Evolutionary conservation across 2,888 invertebrate species (phyloP).

Genomic region (Agonopterix alstromeriana): DNA sequence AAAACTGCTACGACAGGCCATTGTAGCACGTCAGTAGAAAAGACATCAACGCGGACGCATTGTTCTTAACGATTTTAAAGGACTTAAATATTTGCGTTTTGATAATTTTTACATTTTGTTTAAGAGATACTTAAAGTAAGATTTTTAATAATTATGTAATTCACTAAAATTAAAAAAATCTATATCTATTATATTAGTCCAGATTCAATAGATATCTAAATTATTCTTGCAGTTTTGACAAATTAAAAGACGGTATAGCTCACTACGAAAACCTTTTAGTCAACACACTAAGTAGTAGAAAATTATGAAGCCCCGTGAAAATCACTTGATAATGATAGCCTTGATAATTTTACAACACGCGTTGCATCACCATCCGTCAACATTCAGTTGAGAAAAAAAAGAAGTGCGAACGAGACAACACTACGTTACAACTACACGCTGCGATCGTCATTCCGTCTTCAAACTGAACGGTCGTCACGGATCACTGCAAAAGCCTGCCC

Average conservation of each 20-base stretch:
- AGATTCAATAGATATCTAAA: too few relatives aligned
- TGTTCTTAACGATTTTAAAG: background rate
- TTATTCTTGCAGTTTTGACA: too few relatives aligned
- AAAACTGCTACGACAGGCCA: background rate
- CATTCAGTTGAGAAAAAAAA: slow-evolving; percentile 40
- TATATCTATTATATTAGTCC: too few relatives aligned
- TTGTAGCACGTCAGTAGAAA: slow-evolving; percentile 16
- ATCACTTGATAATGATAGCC: slow-evolving; percentile 31
- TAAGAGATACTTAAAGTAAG: too few relatives aligned
- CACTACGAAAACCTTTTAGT: too few relatives aligned
- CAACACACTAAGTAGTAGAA: background rate
- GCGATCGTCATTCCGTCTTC: slow-evolving; percentile 57
- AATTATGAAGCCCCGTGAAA: slow-evolving; percentile 14
- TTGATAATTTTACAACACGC: slow-evolving; percentile 37
- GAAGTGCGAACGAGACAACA: slow-evolving; percentile 45
- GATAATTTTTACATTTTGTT: too few relatives aligned
- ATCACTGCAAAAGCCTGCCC: slow-evolving; percentile 64
- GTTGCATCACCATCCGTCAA: slow-evolving; percentile 52
- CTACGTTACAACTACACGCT: slow-evolving; percentile 21
- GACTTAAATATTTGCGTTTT: background rate
- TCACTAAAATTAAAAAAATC: too few relatives aligned
- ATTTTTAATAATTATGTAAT: too few relatives aligned
- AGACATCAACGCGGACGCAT: slow-evolving; percentile 35
- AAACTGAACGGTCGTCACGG: slow-evolving; percentile 63
- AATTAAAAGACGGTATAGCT: too few relatives aligned